A percentile compares a stretch with the other conserved stretches of the same genome.
Conservation (phyloP, 2,888 invertebrate species). For the Amaurobius ferox region DNA sequence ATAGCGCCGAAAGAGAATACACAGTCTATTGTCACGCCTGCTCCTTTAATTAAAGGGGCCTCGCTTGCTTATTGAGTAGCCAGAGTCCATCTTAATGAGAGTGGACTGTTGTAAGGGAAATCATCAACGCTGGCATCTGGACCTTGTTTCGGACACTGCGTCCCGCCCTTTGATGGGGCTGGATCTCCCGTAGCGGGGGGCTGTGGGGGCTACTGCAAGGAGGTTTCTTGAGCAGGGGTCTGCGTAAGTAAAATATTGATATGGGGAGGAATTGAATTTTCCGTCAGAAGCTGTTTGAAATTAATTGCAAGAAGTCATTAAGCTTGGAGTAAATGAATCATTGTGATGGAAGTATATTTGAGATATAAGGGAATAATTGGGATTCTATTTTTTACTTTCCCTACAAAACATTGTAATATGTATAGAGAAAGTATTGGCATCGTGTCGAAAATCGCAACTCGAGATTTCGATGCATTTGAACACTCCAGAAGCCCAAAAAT, state of each 20-base stretch:
- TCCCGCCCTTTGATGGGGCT: neutral
- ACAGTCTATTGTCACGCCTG: conserved; percentile 68
- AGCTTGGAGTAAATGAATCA: too few relatives aligned
- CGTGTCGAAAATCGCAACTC: too few relatives aligned
- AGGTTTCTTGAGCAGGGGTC: neutral
- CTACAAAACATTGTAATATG: too few relatives aligned
- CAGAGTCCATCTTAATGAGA: conserved; percentile 70
- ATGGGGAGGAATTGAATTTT: neutral
- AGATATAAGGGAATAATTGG: too few relatives aligned
- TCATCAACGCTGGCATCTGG: conserved; percentile 61
- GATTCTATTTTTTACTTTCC: too few relatives aligned
- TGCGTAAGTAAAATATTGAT: conserved; percentile 5
- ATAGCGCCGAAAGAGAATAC: conserved; percentile 58
- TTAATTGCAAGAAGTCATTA: too few relatives aligned
- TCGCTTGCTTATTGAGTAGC: conserved; percentile 68
- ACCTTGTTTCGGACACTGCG: conserved; percentile 7
- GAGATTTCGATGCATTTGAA: too few relatives aligned
- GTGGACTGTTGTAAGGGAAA: conserved; percentile 59
- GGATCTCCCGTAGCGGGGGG: neutral
- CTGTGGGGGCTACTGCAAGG: neutral
- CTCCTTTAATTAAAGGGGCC: conserved; percentile 60
- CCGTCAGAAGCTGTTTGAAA: neutral
- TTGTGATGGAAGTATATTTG: too few relatives aligned
- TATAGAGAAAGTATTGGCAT: too few relatives aligned
- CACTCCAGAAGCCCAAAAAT: too few relatives aligned